phyloP scores from a whole-genome alignment of 1,140 invertebrate species.

The Drosophila repleta region DNA sequence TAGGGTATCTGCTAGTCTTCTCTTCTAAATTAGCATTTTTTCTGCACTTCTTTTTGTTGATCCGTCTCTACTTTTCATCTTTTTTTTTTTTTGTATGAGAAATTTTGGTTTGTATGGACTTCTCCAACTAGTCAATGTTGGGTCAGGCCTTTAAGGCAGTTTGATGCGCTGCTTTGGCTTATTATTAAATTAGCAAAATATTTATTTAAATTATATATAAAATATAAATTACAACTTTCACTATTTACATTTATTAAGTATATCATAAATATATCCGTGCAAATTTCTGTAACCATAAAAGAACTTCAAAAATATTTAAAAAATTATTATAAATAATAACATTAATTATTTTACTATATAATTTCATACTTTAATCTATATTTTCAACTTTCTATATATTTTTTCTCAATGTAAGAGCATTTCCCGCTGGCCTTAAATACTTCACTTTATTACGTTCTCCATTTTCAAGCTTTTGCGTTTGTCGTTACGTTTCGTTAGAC shows the following conservation, averaged over 20 bases:
- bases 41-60: conserved; percentile 2
- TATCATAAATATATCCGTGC: too few species aligned
- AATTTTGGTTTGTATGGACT: conserved; percentile 32
- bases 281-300: too few species aligned
- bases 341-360: too few species aligned
- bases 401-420: not conserved
- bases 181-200: too few species aligned
- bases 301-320: too few species aligned
- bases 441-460: conserved; percentile 32
- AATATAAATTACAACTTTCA: too few species aligned
- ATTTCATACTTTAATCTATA: not conserved
- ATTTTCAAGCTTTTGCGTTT: conserved; percentile 65
- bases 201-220: not conserved
- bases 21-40: not conserved
- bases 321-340: too few species aligned
- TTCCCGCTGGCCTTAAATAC: conserved; percentile 7
- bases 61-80: not conserved
- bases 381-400: not conserved
- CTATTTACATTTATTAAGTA: too few species aligned
- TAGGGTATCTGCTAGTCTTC: conserved; percentile 1
- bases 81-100: not conserved
- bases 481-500: conserved; percentile 76
- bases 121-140: conserved; percentile 61
- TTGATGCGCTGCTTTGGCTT: conserved; percentile 32
- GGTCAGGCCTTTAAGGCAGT: conserved; percentile 65